Conservation (phyloP, 2,888 invertebrate genomes). For the Machimus atricapillus region DNA sequence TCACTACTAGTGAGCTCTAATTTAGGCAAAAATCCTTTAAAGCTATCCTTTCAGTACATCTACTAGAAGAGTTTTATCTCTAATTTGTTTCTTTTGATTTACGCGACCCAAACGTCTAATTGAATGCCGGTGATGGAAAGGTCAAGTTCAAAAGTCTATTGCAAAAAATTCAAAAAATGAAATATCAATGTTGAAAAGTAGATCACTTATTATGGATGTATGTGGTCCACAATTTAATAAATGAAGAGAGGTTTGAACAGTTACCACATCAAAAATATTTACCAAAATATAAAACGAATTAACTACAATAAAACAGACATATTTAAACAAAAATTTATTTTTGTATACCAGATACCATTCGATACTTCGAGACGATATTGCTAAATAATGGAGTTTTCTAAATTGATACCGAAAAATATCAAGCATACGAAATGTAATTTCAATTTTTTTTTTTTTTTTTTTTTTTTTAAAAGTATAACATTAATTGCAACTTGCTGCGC, state of each 20-base stretch:
- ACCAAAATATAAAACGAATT: neutral
- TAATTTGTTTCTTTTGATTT: neutral
- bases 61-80: neutral
- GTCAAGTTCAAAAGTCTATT: neutral
- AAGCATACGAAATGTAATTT: neutral
- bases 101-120: neutral
- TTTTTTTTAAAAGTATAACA: neutral
- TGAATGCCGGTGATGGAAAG: neutral
- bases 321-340: neutral
- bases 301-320: neutral
- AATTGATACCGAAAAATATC: neutral
- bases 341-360: neutral
- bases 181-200: neutral
- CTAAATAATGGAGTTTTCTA: neutral
- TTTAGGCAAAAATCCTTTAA: slow-evolving; percentile 4
- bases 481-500: neutral
- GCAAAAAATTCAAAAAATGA: neutral
- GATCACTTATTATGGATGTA: neutral
- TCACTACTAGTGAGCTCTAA: neutral
- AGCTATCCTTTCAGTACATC: slow-evolving; percentile 19
- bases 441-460: neutral
- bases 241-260: neutral
- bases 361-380: neutral
- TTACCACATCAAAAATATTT: neutral
- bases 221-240: neutral